Conservation (phyloP, 2,113 vertebrate species). For the Rhizomys pruinosus region DNA sequence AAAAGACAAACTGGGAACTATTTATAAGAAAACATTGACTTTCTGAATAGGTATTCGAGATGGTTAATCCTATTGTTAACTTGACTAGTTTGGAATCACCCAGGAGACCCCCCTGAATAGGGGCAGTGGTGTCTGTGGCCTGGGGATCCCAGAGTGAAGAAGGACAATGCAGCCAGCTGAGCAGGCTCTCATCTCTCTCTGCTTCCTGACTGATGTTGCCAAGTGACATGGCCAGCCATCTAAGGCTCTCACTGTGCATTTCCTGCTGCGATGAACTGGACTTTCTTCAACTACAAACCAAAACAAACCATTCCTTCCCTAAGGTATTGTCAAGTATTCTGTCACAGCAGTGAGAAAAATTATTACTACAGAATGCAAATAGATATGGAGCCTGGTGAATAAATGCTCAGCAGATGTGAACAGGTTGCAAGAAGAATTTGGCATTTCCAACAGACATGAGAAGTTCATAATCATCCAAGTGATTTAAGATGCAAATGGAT, state of each 20-base stretch:
- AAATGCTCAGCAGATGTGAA: neutral
- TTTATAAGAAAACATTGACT: neutral
- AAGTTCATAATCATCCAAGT: neutral
- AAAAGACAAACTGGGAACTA: neutral
- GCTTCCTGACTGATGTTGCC: neutral
- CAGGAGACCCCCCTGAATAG: neutral
- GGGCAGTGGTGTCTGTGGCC: no score
- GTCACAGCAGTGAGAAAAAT: neutral
- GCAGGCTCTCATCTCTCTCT: neutral
- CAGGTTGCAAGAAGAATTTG: neutral
- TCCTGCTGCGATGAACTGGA: no score
- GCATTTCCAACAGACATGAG: constrained; percentile 9
- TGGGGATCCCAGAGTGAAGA: neutral
- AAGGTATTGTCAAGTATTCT: neutral
- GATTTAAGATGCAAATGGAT: constrained; percentile 28
- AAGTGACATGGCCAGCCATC: no score
- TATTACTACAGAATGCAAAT: neutral
- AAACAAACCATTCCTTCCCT: neutral
- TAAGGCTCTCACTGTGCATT: neutral
- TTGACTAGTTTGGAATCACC: neutral
- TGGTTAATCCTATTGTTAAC: neutral
- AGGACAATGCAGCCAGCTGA: neutral
- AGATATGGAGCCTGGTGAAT: neutral
- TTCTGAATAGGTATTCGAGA: neutral
- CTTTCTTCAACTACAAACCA: neutral